Evolutionary conservation across 2,113 vertebrate species (phyloP), one percentile per base, ranked within the genome.

Genomic region (Alligator mississippiensis): DNA sequence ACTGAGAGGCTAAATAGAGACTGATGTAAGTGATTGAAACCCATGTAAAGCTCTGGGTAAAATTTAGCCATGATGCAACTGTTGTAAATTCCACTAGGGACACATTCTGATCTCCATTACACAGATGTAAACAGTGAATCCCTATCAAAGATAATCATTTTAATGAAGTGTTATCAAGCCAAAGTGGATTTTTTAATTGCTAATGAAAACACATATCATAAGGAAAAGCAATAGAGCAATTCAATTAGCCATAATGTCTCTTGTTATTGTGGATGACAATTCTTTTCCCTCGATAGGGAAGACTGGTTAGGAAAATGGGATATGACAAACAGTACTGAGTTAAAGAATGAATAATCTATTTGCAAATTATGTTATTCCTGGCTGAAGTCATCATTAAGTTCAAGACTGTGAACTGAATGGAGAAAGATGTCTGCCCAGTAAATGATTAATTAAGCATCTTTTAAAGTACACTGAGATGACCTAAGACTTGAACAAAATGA

Each of bases 11-110:
- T 78, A 77, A 93, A 84, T 4, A 4, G 59, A 66, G 27, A 57
- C 11, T 1, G 0, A 3, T 0, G 0, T 57, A 72, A 72, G 22
- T 22, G 12, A 13, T 8, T 25, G 24, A 19, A 66, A n/a, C n/a
- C n/a, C 28, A 18, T 68, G n/a, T n/a, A 68, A 93, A 76, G 16
- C 28, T 17, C 60, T 88, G 1, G 0, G 15, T 9, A 34, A 88
- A 54, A 24, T 82, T 60, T 74, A n/a, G 2, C 15, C 34, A 11
- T 70, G 68, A 70, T 70, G 68, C 5, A 70, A 8, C 5, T 6
- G 6, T 4, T 27, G 79, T 83, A 81, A 38, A 5, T 19, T 82
- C 16, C 30, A 30, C 4, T 63, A 57, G 6, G 1, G 38, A 75
- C 82, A 60, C 17, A 28, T 80, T 21, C 21, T 90, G 34, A 88